Percentiles rank a stretch among this genome's conserved stretches.
Conservation (phyloP, 2,113 vertebrate genomes). For the Daphoenositta chrysoptera region DNA sequence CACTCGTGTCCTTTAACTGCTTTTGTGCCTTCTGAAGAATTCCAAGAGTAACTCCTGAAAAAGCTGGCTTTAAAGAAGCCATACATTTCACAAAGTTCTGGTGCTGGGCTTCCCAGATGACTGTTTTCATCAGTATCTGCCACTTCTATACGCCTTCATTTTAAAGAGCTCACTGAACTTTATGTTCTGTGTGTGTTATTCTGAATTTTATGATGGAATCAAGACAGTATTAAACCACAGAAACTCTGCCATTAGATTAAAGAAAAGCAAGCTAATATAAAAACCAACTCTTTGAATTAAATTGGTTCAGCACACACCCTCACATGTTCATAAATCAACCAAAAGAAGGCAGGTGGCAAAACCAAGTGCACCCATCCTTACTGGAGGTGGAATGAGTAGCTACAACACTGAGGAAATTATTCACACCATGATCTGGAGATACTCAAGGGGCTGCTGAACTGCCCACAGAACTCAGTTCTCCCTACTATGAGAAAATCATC, state of each 20-base stretch:
- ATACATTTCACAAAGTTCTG: background rate
- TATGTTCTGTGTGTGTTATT: rapidly evolving
- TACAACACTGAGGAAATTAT: background rate
- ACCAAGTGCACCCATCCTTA: rapidly evolving
- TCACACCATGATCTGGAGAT: background rate
- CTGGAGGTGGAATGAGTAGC: background rate
- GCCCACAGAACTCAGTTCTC: background rate
- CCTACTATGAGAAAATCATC: background rate
- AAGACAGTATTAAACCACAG: background rate
- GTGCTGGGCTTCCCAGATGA: background rate
- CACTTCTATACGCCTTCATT: background rate
- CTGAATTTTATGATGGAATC: background rate
- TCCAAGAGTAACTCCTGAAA: background rate
- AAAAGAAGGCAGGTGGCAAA: background rate
- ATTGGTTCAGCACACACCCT: background rate
- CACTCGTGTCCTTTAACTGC: background rate
- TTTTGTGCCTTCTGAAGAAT: background rate
- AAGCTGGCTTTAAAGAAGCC: background rate
- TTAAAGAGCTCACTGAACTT: background rate
- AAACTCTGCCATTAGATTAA: background rate
- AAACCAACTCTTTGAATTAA: background rate
- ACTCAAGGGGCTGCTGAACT: background rate
- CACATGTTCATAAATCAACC: rapidly evolving
- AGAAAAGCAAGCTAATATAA: background rate
- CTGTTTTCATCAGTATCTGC: background rate